Evolutionary conservation across 2,888 invertebrate species (phyloP).

Genomic region (Crocallis elinguaria): DNA sequence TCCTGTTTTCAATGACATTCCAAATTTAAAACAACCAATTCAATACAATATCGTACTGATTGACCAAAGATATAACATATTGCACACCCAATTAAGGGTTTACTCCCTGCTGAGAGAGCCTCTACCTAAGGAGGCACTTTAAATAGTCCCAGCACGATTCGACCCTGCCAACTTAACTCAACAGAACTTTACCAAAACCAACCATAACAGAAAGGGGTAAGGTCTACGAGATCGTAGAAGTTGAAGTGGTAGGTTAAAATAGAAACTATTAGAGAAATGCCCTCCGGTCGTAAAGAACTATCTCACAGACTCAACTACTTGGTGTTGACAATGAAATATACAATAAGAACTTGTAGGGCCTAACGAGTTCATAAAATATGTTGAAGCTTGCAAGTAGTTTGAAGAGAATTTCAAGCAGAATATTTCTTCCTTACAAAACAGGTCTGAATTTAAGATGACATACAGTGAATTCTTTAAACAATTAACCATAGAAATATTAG

Average conservation of each 20-base stretch:
- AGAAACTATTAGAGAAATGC: slow-evolving; percentile 72
- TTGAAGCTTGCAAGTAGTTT: slow-evolving; percentile 3
- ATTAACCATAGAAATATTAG: no score
- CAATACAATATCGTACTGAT: slow-evolving; percentile 36
- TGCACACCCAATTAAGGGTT: slow-evolving; percentile 80
- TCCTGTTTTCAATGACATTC: slow-evolving; percentile 28
- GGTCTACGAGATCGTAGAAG: slow-evolving; percentile 29
- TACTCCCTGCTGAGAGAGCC: slow-evolving; percentile 74
- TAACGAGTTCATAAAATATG: slow-evolving; percentile 28
- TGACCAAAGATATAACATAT: slow-evolving; percentile 65
- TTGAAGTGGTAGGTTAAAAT: slow-evolving; percentile 51
- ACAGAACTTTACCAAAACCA: slow-evolving; percentile 33
- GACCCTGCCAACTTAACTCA: slow-evolving; percentile 52
- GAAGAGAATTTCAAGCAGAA: no score
- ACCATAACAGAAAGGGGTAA: slow-evolving; percentile 39
- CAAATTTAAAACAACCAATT: slow-evolving; percentile 32
- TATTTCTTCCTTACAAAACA: neutral
- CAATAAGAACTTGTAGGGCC: slow-evolving; percentile 38
- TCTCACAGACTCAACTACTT: slow-evolving; percentile 65
- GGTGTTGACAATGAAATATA: slow-evolving; percentile 71
- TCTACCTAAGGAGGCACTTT: slow-evolving; percentile 73
- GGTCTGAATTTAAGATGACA: no score
- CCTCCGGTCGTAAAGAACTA: slow-evolving; percentile 69
- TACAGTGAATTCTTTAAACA: no score
- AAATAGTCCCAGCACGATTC: slow-evolving; percentile 77